Conservation (phyloP, 2,797 vertebrate species). For the Tadarida brasiliensis region DNA sequence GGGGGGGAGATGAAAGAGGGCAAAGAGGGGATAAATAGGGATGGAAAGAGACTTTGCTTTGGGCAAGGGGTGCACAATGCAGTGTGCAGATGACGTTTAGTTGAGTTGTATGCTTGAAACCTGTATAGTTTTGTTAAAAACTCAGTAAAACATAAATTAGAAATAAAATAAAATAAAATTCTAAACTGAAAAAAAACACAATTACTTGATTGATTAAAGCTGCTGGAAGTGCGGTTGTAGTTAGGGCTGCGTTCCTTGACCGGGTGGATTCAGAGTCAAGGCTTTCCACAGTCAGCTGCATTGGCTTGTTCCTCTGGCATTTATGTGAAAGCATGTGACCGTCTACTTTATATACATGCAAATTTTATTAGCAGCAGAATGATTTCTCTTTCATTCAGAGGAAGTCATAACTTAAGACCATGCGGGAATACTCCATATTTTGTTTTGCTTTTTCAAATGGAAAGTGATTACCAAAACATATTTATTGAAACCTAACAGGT, state of each 20-base stretch:
- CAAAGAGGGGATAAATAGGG: too few species aligned
- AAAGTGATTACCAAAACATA: slow-evolving; percentile 62
- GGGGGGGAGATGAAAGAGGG: background rate
- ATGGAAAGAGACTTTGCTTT: background rate
- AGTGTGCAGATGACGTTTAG: background rate
- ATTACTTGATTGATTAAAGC: background rate
- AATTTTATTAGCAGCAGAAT: slow-evolving; percentile 66
- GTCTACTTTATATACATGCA: slow-evolving; percentile 63
- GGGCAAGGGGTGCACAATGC: background rate
- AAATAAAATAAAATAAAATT: background rate
- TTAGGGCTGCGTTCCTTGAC: background rate
- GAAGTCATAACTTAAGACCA: slow-evolving; percentile 32
- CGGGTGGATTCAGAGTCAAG: slow-evolving; percentile 42
- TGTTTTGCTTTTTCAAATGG: slow-evolving; percentile 65
- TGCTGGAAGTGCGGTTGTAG: background rate
- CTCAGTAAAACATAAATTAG: background rate
- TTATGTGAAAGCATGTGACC: slow-evolving; percentile 57
- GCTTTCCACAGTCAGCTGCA: slow-evolving; percentile 9
- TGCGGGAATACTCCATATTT: slow-evolving; percentile 24
- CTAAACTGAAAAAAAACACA: background rate
- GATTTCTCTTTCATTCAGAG: slow-evolving; percentile 66
- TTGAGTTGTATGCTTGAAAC: background rate
- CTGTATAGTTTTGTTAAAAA: background rate
- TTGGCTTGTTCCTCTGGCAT: slow-evolving; percentile 31
- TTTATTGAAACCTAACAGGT: slow-evolving; percentile 62